Evolutionary conservation across 1,140 invertebrate species (phyloP), one percentile per base, ranked within the genome.

Genomic region (Rhopalosiphum maidis): DNA sequence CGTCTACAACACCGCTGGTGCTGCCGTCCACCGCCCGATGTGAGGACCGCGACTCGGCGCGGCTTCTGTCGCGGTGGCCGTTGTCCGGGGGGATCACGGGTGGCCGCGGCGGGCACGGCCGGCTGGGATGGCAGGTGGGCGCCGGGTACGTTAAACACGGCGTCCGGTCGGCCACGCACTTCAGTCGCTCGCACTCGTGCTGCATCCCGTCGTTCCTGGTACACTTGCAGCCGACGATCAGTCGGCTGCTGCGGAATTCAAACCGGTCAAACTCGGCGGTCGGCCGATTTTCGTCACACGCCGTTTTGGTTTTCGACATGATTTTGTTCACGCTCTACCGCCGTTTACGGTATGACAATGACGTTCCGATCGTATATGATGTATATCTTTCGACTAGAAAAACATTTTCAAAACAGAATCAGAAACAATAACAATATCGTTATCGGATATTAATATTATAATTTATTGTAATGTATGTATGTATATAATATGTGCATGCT

Each of bases 201-300:
- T 97, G 97, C 18, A 97, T 95, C 1, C 97, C 97, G 95, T 97
- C 97, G 30, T 96, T 96, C 94, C 96, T 97, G 83, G 97, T 46
- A 51, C 55, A 91, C 55, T 91, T 68, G 41, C 90, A 91, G 22
- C 77, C 55, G n/a, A 90, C 88, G 37, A 91, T 68, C 41, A 93
- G 15, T 15, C 46, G 41, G 35, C 94, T 96, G 22, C 30, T n/a
- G 1, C 88, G 30, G 3, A 90, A 54, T n/a, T 90, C 88, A 18
- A 90, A 46, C n/a, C 48, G 46, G 18, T 90, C 46, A 18, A 90
- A 90, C 22, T 54, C 88, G 25, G 88, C 46, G 25, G 46, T 90
- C 48, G 88, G 88, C 43, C 88, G 82, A 37, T 83, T 83, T 23
- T 41, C 22, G 82, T 83, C 82, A 0, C 82, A 83, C 21, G 21